These are phyloP conservation scores for Lathronympha strigana DNA, from an alignment of 2,888 invertebrate species.

Conservation along the genomic window DNA sequence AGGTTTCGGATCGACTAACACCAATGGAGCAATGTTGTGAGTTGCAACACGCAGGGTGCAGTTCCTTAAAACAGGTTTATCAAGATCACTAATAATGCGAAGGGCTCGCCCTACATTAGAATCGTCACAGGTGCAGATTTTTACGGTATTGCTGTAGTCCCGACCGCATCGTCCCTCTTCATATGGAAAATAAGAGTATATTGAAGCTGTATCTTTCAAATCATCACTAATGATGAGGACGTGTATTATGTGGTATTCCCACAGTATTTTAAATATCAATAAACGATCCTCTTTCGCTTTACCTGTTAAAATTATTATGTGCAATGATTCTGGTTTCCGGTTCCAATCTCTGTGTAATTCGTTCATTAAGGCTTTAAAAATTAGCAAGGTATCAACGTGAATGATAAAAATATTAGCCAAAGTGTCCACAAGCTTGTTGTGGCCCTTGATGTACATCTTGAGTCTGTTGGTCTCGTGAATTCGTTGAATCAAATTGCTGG, in stretches of 20 bases:
- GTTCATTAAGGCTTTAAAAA: slow-evolving; percentile 12
- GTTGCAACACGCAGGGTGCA: slow-evolving; percentile 37
- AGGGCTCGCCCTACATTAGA: not conserved
- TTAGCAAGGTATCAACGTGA: too few species aligned
- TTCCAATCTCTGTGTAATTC: slow-evolving; percentile 27
- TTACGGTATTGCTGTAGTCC: slow-evolving; percentile 29
- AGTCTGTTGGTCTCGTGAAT: slow-evolving; percentile 5
- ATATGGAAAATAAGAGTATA: slow-evolving; percentile 40
- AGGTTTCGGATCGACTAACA: slow-evolving; percentile 8
- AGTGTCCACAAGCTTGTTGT: too few species aligned
- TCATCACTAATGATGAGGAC: slow-evolving; percentile 32
- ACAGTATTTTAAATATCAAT: slow-evolving; percentile 30
- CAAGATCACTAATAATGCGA: not conserved
- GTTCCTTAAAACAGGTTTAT: slow-evolving; percentile 26
- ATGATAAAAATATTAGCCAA: too few species aligned
- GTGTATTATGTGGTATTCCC: slow-evolving; percentile 31
- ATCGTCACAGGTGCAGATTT: slow-evolving; percentile 31
- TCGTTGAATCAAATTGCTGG: not conserved
- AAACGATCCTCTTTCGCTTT: slow-evolving; percentile 1
- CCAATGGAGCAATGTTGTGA: slow-evolving; percentile 36
- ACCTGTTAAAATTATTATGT: slow-evolving; percentile 30
- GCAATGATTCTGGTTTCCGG: slow-evolving; percentile 31
- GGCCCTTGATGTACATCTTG: not conserved
- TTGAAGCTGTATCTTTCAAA: slow-evolving; percentile 11
- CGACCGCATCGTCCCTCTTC: slow-evolving; percentile 33